phyloP scores from a whole-genome alignment of 2,888 invertebrate species.

The Dysmachus trigonus region DNA sequence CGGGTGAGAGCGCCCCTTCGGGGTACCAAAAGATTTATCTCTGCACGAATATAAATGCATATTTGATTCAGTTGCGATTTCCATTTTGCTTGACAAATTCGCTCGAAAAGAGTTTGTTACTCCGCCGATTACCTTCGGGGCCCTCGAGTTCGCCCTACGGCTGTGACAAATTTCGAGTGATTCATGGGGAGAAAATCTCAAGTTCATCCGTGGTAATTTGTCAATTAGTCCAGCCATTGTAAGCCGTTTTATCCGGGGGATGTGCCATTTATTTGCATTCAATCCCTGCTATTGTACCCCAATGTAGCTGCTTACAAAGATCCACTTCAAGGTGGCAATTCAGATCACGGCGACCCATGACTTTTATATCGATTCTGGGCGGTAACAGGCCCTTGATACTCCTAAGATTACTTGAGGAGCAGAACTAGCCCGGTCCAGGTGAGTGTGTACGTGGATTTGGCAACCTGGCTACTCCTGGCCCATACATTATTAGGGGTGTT shows the following conservation, averaged over 20 bases:
- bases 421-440: background rate
- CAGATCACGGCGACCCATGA: conserved; percentile 8
- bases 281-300: background rate
- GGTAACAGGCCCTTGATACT: conserved; percentile 9
- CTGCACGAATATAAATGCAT: conserved; percentile 45
- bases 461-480: background rate
- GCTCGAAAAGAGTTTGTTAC: conserved; percentile 16
- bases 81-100: conserved; percentile 34
- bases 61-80: conserved; percentile 44
- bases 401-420: background rate
- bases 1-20: background rate
- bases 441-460: background rate
- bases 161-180: conserved; percentile 12
- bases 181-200: conserved; percentile 44
- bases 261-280: conserved; percentile 5
- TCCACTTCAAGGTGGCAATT: background rate
- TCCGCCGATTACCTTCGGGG: conserved; percentile 15
- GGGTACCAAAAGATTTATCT: conserved; percentile 41
- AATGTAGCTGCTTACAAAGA: background rate
- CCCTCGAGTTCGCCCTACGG: background rate
- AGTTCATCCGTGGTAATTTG: conserved; percentile 47
- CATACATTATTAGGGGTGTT: conserved; percentile 27
- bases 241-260: background rate
- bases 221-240: conserved; percentile 44
- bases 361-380: conserved; percentile 9